Conservation (phyloP, 2,888 invertebrate species). For the Patella caerulea region DNA sequence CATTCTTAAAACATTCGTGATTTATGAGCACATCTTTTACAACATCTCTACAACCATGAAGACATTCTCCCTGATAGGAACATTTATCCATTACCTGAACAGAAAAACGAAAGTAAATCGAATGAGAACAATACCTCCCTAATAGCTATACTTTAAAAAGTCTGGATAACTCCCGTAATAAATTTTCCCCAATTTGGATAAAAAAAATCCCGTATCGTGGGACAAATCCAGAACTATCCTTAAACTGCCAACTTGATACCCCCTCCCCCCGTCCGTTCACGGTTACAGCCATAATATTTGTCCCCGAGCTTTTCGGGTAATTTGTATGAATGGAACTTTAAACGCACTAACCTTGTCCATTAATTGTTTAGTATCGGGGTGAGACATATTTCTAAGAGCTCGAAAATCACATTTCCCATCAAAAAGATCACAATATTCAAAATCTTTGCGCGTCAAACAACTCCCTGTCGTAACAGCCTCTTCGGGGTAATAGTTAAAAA, state of each 20-base stretch:
- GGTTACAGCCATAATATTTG: no score
- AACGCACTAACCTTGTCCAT: conserved; percentile 4
- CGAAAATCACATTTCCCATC: background rate
- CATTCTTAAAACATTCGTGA: background rate
- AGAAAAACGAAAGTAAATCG: background rate
- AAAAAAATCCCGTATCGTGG: no score
- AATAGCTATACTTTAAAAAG: no score
- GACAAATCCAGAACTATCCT: no score
- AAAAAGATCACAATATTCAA: conserved; percentile 8
- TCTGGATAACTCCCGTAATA: no score
- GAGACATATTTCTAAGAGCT: background rate
- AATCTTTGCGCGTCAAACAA: conserved; percentile 6
- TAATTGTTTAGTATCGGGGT: background rate
- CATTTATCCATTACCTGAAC: background rate
- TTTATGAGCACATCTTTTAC: background rate
- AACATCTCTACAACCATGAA: background rate
- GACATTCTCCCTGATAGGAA: background rate
- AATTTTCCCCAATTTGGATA: no score
- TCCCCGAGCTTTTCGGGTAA: no score
- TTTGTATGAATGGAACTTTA: no score
- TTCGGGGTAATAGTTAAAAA: conserved; percentile 13
- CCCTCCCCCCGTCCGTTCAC: no score
- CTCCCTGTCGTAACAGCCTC: background rate
- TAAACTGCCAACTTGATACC: no score
- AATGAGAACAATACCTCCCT: background rate